Evolutionary conservation across 2,113 vertebrate species (phyloP).

Genomic region (Machaerirhynchus nigripectus): DNA sequence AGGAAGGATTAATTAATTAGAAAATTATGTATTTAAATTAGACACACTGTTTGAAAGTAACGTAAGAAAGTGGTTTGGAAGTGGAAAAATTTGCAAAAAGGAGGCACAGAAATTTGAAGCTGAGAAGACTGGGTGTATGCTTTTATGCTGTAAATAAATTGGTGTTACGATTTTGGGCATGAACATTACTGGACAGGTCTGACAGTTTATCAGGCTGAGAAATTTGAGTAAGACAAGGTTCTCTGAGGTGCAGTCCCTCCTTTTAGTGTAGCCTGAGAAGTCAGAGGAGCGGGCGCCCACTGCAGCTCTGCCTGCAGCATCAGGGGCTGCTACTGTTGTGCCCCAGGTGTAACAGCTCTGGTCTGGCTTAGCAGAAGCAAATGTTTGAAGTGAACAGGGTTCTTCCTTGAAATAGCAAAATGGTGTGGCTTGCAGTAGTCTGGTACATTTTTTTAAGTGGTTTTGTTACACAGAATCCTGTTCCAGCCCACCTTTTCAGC

Average conservation of each 20-base stretch:
- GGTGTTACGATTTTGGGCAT: not conserved
- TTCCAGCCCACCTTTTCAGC: not conserved
- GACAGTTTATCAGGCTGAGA: not conserved
- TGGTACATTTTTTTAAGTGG: not conserved
- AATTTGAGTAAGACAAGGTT: not conserved
- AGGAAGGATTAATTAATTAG: not conserved
- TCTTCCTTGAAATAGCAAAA: not conserved
- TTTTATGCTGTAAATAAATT: not conserved
- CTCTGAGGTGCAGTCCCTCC: not conserved
- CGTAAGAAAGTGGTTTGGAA: not conserved
- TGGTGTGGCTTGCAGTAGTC: not conserved
- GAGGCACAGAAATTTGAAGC: not conserved
- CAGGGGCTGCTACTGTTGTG: not conserved
- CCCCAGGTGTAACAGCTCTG: not conserved
- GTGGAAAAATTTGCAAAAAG: not conserved
- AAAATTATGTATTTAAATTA: not conserved
- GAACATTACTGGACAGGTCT: not conserved
- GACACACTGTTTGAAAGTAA: not conserved
- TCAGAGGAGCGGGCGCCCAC: fast-evolving
- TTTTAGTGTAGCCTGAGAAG: not conserved
- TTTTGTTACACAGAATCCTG: not conserved
- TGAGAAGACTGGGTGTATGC: not conserved
- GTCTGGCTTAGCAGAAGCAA: not conserved
- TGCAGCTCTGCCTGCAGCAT: not conserved
- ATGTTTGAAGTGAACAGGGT: not conserved